Percentiles rank a stretch among this genome's conserved stretches.
Evolutionary conservation across 1,140 invertebrate species (phyloP).

Genomic region (Zaprionus vittiger): DNA sequence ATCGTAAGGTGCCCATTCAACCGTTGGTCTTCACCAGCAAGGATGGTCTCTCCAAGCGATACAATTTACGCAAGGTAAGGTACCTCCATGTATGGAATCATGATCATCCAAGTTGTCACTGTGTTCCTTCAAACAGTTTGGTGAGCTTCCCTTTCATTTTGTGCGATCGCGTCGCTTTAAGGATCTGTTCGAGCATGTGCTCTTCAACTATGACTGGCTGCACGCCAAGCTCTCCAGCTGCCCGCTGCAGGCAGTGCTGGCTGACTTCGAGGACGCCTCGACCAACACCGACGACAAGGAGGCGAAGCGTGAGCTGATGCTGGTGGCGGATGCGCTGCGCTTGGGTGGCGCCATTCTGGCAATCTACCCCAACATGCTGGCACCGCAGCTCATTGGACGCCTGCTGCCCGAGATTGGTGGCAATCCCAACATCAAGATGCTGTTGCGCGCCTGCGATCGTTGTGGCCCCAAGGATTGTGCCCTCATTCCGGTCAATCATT

Average conservation of each 20-base stretch:
- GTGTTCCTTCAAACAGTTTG: constrained; percentile 88
- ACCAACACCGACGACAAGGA: constrained; percentile 93
- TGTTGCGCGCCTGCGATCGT: constrained; percentile 95
- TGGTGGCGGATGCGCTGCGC: constrained; percentile 97
- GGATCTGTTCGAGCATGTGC: constrained; percentile 96
- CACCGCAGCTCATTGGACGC: constrained; percentile 96
- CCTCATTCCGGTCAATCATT: constrained; percentile 96
- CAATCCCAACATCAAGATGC: constrained; percentile 91
- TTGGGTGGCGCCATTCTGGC: constrained; percentile 95
- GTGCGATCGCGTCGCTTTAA: constrained; percentile 95
- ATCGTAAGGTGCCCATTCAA: constrained; percentile 97
- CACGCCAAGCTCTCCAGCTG: constrained; percentile 98
- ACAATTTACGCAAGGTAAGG: constrained; percentile 93
- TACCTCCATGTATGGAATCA: no score
- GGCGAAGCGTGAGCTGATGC: constrained; percentile 93
- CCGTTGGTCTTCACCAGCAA: constrained; percentile 96
- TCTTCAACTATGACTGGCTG: constrained; percentile 99
- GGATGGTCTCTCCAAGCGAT: constrained; percentile 93
- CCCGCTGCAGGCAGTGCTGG: constrained; percentile 96
- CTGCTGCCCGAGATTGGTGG: constrained; percentile 95
- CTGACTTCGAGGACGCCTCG: constrained; percentile 98
- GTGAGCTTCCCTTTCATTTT: constrained; percentile 97
- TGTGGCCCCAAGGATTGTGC: constrained; percentile 95
- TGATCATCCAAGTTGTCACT: neutral
- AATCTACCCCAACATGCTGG: constrained; percentile 97